Percentiles rank a stretch among this genome's conserved stretches.
phyloP scores from a whole-genome alignment of 2,888 invertebrate species.

The Diogma glabrata region DNA sequence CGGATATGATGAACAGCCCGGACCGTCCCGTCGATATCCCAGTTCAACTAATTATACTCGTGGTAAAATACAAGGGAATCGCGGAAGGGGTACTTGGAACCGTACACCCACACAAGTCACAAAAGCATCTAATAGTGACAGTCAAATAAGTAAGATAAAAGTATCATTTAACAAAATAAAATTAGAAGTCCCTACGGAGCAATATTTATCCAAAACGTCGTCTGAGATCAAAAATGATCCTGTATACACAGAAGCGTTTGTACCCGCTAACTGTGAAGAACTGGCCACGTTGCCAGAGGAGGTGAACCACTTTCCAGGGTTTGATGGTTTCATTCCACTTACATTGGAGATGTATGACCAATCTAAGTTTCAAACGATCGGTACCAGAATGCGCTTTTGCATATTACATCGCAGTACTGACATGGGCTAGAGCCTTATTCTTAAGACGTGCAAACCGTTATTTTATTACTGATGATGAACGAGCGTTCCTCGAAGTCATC shows the following conservation, averaged over 20 bases:
- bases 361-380: background rate
- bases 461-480: conserved; percentile 8
- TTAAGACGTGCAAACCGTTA: background rate
- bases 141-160: too few species aligned
- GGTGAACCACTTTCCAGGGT: background rate
- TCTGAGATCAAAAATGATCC: background rate
- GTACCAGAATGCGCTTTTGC: background rate
- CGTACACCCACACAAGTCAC: too few species aligned
- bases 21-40: too few species aligned
- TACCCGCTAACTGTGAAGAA: background rate
- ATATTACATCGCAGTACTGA: conserved; percentile 6
- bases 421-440: background rate
- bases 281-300: background rate
- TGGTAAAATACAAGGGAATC: too few species aligned
- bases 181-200: too few species aligned
- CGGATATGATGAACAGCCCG: too few species aligned
- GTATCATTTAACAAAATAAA: too few species aligned
- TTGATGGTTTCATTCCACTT: background rate
- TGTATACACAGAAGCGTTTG: background rate
- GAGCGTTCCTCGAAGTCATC: conserved; percentile 14
- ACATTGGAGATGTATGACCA: background rate
- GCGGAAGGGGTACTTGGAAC: too few species aligned
- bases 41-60: too few species aligned
- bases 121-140: too few species aligned
- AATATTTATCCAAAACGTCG: background rate